Percentiles rank a stretch among this genome's conserved stretches.
phyloP scores from a whole-genome alignment of 2,888 invertebrate species.

The Rotaria magnacalcarata region DNA sequence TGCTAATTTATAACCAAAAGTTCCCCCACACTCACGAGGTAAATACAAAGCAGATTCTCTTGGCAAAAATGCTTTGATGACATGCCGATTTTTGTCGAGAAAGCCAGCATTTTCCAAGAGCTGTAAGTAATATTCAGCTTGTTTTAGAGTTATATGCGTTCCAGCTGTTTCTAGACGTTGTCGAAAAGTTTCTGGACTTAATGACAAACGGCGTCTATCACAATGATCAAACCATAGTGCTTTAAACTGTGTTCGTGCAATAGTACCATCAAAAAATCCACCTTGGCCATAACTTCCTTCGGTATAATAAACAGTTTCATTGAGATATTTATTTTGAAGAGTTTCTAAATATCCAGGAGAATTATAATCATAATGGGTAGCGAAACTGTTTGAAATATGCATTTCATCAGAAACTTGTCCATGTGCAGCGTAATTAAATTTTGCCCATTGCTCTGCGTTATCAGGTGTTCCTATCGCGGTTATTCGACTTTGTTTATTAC shows the following conservation, averaged over 20 bases:
- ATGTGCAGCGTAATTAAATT: background rate
- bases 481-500: background rate
- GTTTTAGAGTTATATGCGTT: background rate
- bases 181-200: background rate
- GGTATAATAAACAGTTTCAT: slow-evolving; percentile 36
- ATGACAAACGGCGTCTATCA: background rate
- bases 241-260: slow-evolving; percentile 36
- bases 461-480: background rate
- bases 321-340: slow-evolving; percentile 17
- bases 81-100: background rate
- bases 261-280: slow-evolving; percentile 25
- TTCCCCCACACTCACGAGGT: background rate
- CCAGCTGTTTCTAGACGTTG: background rate
- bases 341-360: slow-evolving; percentile 25
- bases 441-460: background rate
- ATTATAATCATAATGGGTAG: slow-evolving; percentile 11
- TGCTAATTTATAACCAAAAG: background rate
- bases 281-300: slow-evolving; percentile 37
- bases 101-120: background rate
- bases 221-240: slow-evolving; percentile 24
- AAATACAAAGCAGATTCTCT: background rate
- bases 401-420: background rate
- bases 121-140: background rate
- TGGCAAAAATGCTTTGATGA: background rate
- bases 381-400: slow-evolving; percentile 11